These are phyloP conservation scores for Glaucomys volans DNA, from an alignment of 2,113 vertebrate genomes.

Conservation along the genomic window DNA sequence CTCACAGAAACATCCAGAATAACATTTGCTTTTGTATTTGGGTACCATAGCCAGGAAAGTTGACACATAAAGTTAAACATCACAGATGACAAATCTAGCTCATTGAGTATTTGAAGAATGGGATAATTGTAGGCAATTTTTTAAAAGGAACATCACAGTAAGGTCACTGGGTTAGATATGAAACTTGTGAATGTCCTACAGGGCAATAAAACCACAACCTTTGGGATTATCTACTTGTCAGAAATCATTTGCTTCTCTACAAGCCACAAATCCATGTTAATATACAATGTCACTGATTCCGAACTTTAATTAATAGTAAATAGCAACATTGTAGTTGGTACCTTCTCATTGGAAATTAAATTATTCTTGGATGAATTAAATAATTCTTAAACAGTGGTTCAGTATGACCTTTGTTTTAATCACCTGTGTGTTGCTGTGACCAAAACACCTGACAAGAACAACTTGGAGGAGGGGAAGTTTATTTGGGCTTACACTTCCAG, in stretches of 20 bases:
- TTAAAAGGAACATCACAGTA: not conserved
- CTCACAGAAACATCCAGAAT: not conserved
- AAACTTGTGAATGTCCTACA: not conserved
- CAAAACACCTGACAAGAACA: no score
- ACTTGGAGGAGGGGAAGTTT: no score
- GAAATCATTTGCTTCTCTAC: slow-evolving; percentile 1
- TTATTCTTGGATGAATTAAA: not conserved
- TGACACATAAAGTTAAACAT: not conserved
- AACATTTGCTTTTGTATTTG: not conserved
- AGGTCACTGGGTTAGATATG: not conserved
- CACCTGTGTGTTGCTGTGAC: no score
- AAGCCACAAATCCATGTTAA: not conserved
- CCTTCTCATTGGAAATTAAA: not conserved
- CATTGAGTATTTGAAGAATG: not conserved
- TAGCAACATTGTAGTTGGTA: not conserved
- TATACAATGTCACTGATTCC: not conserved
- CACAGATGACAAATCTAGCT: not conserved
- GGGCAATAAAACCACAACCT: not conserved
- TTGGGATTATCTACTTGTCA: not conserved
- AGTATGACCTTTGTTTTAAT: no score
- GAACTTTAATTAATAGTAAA: not conserved
- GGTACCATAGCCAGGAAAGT: not conserved
- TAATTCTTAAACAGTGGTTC: not conserved
- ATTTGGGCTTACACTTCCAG: no score
- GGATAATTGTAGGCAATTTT: not conserved